Conservation (phyloP, 2,888 invertebrate genomes). For the Drosophila borborema region DNA sequence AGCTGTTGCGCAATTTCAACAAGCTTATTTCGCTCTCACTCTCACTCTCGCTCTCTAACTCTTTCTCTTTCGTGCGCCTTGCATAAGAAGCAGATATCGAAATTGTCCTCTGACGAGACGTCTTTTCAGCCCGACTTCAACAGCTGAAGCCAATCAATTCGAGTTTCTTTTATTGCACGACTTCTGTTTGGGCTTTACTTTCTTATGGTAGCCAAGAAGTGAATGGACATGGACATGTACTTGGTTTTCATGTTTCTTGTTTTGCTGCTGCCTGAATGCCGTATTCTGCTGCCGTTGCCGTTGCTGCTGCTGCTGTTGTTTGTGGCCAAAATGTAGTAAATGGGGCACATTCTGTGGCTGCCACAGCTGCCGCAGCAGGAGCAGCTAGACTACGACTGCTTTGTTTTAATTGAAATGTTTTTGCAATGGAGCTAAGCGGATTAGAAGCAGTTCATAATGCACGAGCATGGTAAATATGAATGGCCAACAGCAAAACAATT, state of each 20-base stretch:
- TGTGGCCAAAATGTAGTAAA: conserved; percentile 49
- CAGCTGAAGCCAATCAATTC: conserved; percentile 35
- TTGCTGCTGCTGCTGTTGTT: conserved; percentile 23
- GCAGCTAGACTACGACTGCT: conserved; percentile 48
- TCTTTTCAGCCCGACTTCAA: conserved; percentile 26
- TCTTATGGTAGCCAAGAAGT: conserved; percentile 40
- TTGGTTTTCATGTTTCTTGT: conserved; percentile 6
- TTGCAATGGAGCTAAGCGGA: conserved; percentile 65
- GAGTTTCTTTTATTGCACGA: conserved; percentile 24
- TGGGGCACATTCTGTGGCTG: conserved; percentile 44
- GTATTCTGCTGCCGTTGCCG: conserved; percentile 8
- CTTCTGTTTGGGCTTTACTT: conserved; percentile 24
- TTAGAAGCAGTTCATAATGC: conserved; percentile 71
- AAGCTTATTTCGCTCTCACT: neutral
- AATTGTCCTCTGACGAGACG: conserved; percentile 29
- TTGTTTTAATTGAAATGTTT: conserved; percentile 77
- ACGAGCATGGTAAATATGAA: conserved; percentile 59
- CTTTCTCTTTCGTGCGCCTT: neutral
- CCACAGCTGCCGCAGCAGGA: conserved; percentile 21
- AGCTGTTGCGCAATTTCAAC: conserved; percentile 14
- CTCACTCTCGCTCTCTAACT: neutral
- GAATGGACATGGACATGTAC: conserved; percentile 32
- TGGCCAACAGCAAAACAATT: conserved; percentile 35
- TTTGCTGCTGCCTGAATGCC: conserved; percentile 3
- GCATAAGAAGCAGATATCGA: conserved; percentile 6